phyloP scores from a whole-genome alignment of 2,797 vertebrate species.

The Luscinia megarhynchos region DNA sequence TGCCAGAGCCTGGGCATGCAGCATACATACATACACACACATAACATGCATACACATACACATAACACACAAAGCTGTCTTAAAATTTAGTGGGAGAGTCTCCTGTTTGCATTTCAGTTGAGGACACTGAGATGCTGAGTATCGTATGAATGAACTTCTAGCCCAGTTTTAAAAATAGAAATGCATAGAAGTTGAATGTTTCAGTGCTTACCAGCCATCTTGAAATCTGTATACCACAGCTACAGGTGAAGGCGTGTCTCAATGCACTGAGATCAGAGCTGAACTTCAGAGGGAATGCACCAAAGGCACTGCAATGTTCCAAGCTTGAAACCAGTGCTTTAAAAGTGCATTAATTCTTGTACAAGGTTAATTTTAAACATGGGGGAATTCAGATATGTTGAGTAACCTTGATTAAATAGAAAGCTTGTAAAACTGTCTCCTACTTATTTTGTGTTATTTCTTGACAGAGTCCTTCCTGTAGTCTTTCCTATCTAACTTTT shows the following conservation, averaged over 20 bases:
- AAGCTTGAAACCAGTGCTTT: neutral
- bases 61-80: too few relatives aligned
- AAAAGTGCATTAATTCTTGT: neutral
- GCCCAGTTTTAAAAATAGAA: neutral
- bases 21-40: too few relatives aligned
- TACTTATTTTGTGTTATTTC: neutral
- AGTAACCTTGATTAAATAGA: neutral
- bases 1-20: fast-evolving
- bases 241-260: neutral
- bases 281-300: neutral
- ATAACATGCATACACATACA: too few relatives aligned
- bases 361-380: neutral
- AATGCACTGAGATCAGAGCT: neutral
- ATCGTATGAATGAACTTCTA: neutral
- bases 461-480: neutral
- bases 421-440: neutral
- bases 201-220: fast-evolving
- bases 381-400: neutral
- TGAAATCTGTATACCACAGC: neutral
- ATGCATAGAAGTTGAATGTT: neutral
- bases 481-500: neutral
- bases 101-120: neutral
- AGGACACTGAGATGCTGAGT: neutral
- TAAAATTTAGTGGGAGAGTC: neutral
- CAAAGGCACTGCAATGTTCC: neutral